Evolutionary conservation across 2,113 vertebrate species (phyloP).

Genomic region (Marmota monax): DNA sequence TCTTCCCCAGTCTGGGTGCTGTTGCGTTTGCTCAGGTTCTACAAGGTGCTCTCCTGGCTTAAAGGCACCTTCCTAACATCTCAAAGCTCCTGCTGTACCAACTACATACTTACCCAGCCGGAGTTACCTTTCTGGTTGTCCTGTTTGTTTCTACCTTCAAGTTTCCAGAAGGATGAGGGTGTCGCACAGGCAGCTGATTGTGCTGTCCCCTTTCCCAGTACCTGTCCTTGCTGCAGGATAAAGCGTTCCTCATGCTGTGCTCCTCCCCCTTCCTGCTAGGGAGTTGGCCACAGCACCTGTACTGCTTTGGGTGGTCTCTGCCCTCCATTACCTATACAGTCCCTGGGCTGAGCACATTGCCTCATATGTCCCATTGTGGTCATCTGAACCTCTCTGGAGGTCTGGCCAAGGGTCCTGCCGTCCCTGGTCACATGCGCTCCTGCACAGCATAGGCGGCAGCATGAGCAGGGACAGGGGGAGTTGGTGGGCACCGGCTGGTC

Average conservation of each 20-base stretch:
- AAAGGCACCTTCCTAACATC: neutral
- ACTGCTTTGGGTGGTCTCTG: neutral
- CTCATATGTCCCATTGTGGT: neutral
- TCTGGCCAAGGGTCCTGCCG: neutral
- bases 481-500: neutral
- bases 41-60: neutral
- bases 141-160: neutral
- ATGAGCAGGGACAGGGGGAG: neutral
- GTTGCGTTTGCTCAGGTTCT: neutral
- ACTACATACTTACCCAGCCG: neutral
- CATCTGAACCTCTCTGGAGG: neutral
- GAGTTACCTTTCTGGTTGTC: neutral
- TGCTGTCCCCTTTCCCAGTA: neutral
- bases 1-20: no score
- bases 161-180: neutral
- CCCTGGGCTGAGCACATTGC: neutral
- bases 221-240: neutral
- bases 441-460: neutral
- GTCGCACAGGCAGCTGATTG: neutral
- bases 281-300: neutral
- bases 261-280: neutral
- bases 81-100: neutral
- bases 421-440: neutral
- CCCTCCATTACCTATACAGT: neutral
- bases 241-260: fast-evolving